A percentile compares a stretch with the other conserved stretches of the same genome.
phyloP scores from a whole-genome alignment of 2,888 invertebrate species.

The Thymelicus lineola region DNA sequence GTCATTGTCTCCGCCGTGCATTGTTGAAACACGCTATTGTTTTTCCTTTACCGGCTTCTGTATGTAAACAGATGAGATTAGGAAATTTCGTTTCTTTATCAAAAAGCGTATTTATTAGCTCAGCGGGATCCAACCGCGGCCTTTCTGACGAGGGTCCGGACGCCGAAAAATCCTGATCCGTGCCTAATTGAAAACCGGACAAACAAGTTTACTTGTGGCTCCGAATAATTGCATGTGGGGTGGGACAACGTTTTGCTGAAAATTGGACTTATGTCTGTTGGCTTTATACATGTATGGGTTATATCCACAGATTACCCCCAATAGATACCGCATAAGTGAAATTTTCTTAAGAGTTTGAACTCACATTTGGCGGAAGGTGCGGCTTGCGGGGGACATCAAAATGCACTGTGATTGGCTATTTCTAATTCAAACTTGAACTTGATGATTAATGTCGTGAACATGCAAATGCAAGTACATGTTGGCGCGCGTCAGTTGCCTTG shows the following conservation, averaged over 20 bases:
- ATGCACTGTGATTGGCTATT: too few species aligned
- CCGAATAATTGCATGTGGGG: constrained; percentile 34
- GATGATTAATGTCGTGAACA: too few species aligned
- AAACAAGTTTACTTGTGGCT: constrained; percentile 34
- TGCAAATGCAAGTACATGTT: too few species aligned
- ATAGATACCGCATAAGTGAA: too few species aligned
- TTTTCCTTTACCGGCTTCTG: constrained; percentile 15
- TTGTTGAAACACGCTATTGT: not conserved
- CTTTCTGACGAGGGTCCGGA: constrained; percentile 69
- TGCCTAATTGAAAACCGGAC: constrained; percentile 36
- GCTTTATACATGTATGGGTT: not conserved
- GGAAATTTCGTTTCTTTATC: constrained; percentile 49
- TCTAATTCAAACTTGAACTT: too few species aligned
- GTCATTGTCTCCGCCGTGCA: not conserved
- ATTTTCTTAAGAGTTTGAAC: too few species aligned
- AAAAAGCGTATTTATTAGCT: constrained; percentile 64
- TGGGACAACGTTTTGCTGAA: constrained; percentile 22
- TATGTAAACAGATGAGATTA: constrained; percentile 12
- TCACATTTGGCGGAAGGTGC: too few species aligned
- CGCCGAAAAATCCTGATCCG: constrained; percentile 37
- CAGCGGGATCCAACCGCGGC: constrained; percentile 54
- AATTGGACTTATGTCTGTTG: constrained; percentile 29
- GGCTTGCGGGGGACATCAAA: too few species aligned
- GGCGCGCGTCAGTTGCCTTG: too few species aligned
- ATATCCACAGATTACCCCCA: too few species aligned